phyloP scores from a whole-genome alignment of 2,797 vertebrate genomes.

The Sphaeramia orbicularis region DNA sequence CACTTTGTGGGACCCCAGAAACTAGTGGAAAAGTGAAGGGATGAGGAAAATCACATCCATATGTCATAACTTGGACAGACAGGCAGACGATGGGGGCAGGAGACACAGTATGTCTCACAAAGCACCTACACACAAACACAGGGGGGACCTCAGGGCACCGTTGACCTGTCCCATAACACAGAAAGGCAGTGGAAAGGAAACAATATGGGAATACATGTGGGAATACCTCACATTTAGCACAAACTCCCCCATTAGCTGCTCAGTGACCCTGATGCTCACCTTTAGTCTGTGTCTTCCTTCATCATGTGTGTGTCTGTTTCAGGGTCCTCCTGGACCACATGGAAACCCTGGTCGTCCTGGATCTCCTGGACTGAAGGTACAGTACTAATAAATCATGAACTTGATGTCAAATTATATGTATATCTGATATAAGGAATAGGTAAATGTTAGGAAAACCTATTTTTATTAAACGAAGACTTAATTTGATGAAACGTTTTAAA shows the following conservation, averaged over 20 bases:
- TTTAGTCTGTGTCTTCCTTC: conserved; percentile 35
- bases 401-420: neutral
- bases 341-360: conserved; percentile 94
- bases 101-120: conserved; percentile 42
- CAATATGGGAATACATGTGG: conserved; percentile 35
- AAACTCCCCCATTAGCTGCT: neutral
- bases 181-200: conserved; percentile 29
- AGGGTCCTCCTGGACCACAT: conserved; percentile 95
- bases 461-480: too few species aligned
- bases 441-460: too few species aligned
- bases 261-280: conserved; percentile 34
- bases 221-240: conserved; percentile 23
- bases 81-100: conserved; percentile 34
- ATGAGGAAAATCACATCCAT: conserved; percentile 83
- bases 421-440: neutral
- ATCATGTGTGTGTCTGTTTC: conserved; percentile 69
- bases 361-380: conserved; percentile 90
- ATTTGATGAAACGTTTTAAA: too few species aligned
- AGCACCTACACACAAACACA: conserved; percentile 48
- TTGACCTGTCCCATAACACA: conserved; percentile 37
- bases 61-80: conserved; percentile 75
- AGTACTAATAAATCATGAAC: conserved; percentile 3
- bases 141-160: conserved; percentile 28
- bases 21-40: conserved; percentile 70
- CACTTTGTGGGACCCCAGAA: conserved; percentile 52